phyloP scores from a whole-genome alignment of 2,797 vertebrate genomes.

The Anguilla obscura region DNA sequence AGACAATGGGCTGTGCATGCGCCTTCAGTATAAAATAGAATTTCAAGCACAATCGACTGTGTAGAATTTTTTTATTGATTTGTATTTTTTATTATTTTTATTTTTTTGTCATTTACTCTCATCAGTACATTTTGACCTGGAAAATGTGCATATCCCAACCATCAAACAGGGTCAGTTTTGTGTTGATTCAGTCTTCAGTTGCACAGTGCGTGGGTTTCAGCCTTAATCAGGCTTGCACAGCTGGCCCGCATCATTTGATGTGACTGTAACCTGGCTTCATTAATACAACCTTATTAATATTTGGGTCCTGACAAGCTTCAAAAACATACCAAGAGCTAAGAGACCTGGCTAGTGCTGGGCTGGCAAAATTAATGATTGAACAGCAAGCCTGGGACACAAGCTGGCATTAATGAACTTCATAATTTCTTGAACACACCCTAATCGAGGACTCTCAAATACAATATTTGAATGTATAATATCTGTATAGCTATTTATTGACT shows the following conservation, averaged over 20 bases:
- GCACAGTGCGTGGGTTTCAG: background rate
- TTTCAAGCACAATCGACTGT: background rate
- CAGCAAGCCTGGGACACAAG: background rate
- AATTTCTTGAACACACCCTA: background rate
- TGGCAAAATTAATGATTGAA: background rate
- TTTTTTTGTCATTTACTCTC: background rate
- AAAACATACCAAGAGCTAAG: background rate
- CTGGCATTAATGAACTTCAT: constrained; percentile 3
- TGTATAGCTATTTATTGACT: background rate
- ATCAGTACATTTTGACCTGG: background rate
- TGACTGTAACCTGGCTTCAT: background rate
- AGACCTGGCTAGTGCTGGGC: background rate
- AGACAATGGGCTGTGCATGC: too few relatives aligned
- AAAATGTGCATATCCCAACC: background rate
- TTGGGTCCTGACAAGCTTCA: constrained; percentile 2
- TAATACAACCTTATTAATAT: background rate
- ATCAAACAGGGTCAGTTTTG: background rate
- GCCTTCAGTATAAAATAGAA: background rate
- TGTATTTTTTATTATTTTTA: background rate
- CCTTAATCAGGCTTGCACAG: too few relatives aligned
- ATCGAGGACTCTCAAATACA: background rate
- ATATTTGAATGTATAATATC: background rate
- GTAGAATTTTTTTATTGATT: background rate
- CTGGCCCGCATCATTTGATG: background rate
- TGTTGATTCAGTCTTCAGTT: background rate